Evolutionary conservation across 2,797 vertebrate genomes (phyloP).

Genomic region (Apogon hyalosoma): DNA sequence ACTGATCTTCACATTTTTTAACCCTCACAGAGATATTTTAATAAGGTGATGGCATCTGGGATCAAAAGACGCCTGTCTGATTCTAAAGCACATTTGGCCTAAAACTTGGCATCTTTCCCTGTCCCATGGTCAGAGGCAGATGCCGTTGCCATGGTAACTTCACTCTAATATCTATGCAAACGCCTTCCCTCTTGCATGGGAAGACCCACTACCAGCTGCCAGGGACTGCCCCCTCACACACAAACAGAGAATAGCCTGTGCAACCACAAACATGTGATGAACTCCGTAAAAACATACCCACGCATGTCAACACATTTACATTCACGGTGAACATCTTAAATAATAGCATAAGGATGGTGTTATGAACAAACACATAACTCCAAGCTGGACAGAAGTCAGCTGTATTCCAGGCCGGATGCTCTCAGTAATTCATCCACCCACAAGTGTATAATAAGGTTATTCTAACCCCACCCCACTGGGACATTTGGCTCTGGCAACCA

Average conservation of each 20-base stretch:
- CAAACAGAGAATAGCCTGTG: constrained; percentile 26
- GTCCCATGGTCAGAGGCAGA: constrained; percentile 64
- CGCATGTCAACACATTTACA: constrained; percentile 1
- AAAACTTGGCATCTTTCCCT: constrained; percentile 58
- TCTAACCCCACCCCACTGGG: constrained; percentile 66
- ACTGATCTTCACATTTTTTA: constrained; percentile 16
- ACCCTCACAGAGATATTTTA: constrained; percentile 51
- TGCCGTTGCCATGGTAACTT: constrained; percentile 65
- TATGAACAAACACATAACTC: constrained; percentile 3
- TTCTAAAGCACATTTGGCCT: constrained; percentile 61
- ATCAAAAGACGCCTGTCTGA: constrained; percentile 62
- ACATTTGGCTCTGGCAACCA: constrained; percentile 49
- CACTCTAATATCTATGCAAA: constrained; percentile 68
- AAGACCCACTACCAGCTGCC: constrained; percentile 47
- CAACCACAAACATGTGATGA: constrained; percentile 21
- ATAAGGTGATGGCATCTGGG: constrained; percentile 28
- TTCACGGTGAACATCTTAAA: not conserved
- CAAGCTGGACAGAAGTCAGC: constrained; percentile 21
- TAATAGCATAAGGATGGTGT: not conserved
- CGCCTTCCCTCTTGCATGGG: constrained; percentile 39
- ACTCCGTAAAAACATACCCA: constrained; percentile 1
- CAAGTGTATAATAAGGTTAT: constrained; percentile 70
- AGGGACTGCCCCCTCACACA: constrained; percentile 17
- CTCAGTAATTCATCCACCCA: constrained; percentile 58
- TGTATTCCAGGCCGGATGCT: constrained; percentile 49